Base-by-base conservation (phyloP, 35 echinoderm and acorn worm genomes). In the Chiridota heheva region DNA sequence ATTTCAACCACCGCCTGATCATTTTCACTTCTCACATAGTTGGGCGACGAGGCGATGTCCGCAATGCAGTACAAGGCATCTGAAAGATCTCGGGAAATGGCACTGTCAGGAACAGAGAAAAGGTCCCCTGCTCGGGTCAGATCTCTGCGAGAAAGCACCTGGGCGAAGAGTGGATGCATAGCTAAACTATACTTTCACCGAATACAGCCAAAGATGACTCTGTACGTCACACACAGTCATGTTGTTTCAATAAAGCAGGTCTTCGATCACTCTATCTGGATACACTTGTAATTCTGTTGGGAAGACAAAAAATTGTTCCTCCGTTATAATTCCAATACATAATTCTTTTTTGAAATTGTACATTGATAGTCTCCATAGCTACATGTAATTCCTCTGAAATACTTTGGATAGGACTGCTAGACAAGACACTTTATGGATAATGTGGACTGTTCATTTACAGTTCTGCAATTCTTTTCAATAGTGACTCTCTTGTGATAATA, bases 1-100 rank as follows among this genome's bases (percentile, higher is more conserved):
- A 97, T 97, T 81, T 97, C 94, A 30, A 97, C 94, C 7, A 97
- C 94, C 8, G 94, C 84, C 78, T 97, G 94, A 39, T 97, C 89
- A 75, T 97, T 97, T 67, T 87, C 84, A 75, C 87, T 97, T 30
- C 58, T 78, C 22, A 97, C 69, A 58, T 97, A 97, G 68, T 97
- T 85, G 48, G 65, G 61, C 3, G 79, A 84, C 3, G 94, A 88
- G 0, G 94, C 76, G 55, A 97, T 97, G 41, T 84, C 87, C 57
- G 91, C 67, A 18, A 97, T 97, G 44, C 78, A 83, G 51, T 84
- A 60, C 15, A 97, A 80, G 1, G 88, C 94, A 22, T 88, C 94
- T 5, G 94, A 88, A 18, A 97, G 81, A 29, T 97, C 94, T 55
- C 91, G 51, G 7, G 91, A 88, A 42, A 97, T 91, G 8, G 63